These are phyloP conservation scores for Piscicola geometra DNA, from an alignment of 2,888 invertebrate genomes.

Conservation along the genomic window DNA sequence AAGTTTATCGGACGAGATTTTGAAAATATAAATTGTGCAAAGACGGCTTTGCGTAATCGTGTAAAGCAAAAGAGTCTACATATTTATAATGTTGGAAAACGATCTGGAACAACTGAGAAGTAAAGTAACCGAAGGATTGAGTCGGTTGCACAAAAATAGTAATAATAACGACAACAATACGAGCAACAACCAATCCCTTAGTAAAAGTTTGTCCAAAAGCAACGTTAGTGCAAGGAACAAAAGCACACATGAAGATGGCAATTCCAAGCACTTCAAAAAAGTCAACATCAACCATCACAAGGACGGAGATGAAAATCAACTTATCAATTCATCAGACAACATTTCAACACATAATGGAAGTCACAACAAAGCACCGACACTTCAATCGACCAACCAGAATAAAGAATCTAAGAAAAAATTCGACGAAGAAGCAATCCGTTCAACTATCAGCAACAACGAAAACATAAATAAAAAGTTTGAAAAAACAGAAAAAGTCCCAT, in stretches of 20 bases:
- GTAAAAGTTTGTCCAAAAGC: neutral
- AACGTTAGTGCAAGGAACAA: no score
- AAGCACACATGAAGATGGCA: no score
- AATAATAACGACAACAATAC: neutral
- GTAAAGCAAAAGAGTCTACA: no score
- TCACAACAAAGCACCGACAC: neutral
- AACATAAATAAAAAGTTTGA: neutral
- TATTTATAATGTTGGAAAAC: slow-evolving; percentile 21
- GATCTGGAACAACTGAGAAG: slow-evolving; percentile 15
- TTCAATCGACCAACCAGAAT: neutral
- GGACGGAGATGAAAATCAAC: no score
- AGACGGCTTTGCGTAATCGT: no score
- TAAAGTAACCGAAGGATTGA: slow-evolving; percentile 21
- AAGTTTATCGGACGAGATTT: no score
- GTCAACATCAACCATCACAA: neutral
- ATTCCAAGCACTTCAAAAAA: neutral
- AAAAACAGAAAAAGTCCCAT: no score
- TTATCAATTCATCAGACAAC: neutral
- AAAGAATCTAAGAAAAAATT: neutral
- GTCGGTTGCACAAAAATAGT: slow-evolving; percentile 5
- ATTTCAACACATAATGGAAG: neutral
- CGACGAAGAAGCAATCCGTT: neutral
- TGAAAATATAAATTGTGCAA: no score
- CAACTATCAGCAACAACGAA: neutral
- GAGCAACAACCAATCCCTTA: neutral